Percentiles rank a stretch among this genome's conserved stretches.
Conservation (phyloP, 2,113 vertebrate genomes). For the Catharus bicknelli region DNA sequence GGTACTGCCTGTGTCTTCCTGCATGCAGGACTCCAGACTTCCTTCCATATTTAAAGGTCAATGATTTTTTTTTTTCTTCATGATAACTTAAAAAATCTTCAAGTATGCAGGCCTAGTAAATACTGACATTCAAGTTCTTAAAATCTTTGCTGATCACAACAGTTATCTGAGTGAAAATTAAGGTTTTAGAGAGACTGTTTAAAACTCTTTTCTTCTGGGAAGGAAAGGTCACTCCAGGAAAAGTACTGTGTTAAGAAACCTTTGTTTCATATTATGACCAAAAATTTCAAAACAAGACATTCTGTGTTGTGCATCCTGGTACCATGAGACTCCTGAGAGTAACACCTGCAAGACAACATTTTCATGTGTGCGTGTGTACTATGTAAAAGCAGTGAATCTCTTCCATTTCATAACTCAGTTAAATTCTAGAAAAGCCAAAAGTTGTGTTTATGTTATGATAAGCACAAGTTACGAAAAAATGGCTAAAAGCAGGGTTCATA, state of each 20-base stretch:
- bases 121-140: background rate
- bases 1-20: background rate
- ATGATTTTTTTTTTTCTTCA: background rate
- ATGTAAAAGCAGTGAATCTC: background rate
- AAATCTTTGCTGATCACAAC: background rate
- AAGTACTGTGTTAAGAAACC: background rate
- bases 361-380: rapidly evolving
- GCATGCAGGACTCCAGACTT: background rate
- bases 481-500: background rate
- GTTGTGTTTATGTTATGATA: background rate
- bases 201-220: background rate
- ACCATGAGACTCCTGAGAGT: background rate
- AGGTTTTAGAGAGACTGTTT: background rate
- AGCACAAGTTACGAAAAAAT: background rate
- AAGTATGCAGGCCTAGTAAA: background rate
- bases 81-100: background rate
- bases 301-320: background rate
- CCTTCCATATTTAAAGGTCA: background rate
- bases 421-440: background rate
- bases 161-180: background rate
- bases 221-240: background rate
- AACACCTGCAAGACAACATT: background rate
- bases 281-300: background rate
- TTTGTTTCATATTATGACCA: background rate
- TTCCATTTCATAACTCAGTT: background rate